Percentiles rank a stretch among this genome's conserved stretches.
These are phyloP conservation scores for Poeciliopsis infans DNA, from an alignment of 2,797 vertebrate species.

Conservation along the genomic window DNA sequence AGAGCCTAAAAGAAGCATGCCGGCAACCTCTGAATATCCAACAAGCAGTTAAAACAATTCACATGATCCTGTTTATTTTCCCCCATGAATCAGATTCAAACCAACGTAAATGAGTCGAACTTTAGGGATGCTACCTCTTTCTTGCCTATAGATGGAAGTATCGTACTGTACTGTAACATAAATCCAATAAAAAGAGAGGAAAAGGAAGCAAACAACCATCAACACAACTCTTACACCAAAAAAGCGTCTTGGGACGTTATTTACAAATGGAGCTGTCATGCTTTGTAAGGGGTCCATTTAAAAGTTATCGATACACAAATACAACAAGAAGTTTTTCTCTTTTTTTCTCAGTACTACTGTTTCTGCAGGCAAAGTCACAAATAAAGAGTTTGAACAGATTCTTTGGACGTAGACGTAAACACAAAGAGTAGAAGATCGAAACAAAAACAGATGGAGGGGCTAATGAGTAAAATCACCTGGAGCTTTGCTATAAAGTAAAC, in stretches of 20 bases:
- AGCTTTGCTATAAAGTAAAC: constrained; percentile 65
- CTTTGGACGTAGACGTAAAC: constrained; percentile 87
- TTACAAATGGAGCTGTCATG: constrained; percentile 99
- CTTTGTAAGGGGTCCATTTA: constrained; percentile 92
- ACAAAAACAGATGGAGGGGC: constrained; percentile 51
- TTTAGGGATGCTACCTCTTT: constrained; percentile 94
- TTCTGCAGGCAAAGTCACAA: constrained; percentile 93
- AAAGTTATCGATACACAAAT: constrained; percentile 97
- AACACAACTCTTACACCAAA: constrained; percentile 96
- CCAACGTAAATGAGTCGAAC: constrained; percentile 93
- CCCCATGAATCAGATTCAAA: constrained; percentile 83
- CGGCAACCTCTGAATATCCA: constrained; percentile 91
- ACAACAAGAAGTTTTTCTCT: constrained; percentile 87
- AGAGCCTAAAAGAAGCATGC: constrained; percentile 97
- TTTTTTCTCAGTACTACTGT: constrained; percentile 78
- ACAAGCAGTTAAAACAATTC: constrained; percentile 97
- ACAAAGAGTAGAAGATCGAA: constrained; percentile 57
- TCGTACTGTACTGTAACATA: constrained; percentile 88
- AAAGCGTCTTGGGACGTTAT: constrained; percentile 93
- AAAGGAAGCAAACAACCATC: constrained; percentile 91
- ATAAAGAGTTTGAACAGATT: constrained; percentile 86
- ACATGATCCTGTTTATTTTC: constrained; percentile 74
- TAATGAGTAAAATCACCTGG: constrained; percentile 49
- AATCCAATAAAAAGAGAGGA: constrained; percentile 74
- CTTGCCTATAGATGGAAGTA: constrained; percentile 92